Percentiles rank a stretch among this genome's conserved stretches.
Evolutionary conservation across 2,888 invertebrate species (phyloP).

Genomic region (Sylvicola cinctus): DNA sequence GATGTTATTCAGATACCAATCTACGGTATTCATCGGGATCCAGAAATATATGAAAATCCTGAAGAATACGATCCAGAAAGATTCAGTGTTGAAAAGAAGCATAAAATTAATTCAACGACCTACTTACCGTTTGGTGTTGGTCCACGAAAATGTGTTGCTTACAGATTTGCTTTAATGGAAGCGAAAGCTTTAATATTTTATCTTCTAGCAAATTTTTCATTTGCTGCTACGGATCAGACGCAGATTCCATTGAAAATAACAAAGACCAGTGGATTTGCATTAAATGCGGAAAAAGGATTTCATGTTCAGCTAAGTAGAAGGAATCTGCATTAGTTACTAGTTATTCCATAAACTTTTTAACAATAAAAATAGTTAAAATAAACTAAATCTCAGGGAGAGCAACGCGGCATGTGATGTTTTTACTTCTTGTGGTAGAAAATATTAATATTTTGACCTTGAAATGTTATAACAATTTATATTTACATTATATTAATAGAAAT

Average conservation of each 20-base stretch:
- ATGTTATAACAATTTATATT: too few relatives aligned
- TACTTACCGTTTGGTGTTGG: constrained; percentile 8
- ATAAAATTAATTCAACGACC: constrained; percentile 5
- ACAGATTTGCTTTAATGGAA: constrained; percentile 18
- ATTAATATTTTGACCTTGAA: too few relatives aligned
- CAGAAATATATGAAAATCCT: background rate
- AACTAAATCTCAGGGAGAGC: too few relatives aligned
- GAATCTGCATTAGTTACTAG: too few relatives aligned
- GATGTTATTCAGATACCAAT: background rate
- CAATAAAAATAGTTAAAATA: too few relatives aligned
- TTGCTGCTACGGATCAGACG: constrained; percentile 15
- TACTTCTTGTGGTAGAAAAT: too few relatives aligned
- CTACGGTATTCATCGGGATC: background rate
- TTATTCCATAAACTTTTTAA: too few relatives aligned
- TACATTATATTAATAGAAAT: too few relatives aligned
- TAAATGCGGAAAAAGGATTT: background rate
- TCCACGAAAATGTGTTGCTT: constrained; percentile 7
- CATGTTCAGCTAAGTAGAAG: background rate
- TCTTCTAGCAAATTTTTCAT: constrained; percentile 15
- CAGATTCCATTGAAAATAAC: constrained; percentile 10
- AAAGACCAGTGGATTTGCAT: background rate
- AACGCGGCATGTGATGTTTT: too few relatives aligned
- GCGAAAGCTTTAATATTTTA: constrained; percentile 15
- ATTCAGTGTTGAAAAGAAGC: constrained; percentile 10
- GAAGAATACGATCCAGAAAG: constrained; percentile 17